A percentile compares a stretch with the other conserved stretches of the same genome.
These are phyloP conservation scores for Camponotus fellah DNA, from an alignment of 2,888 invertebrate species.

Conservation along the genomic window DNA sequence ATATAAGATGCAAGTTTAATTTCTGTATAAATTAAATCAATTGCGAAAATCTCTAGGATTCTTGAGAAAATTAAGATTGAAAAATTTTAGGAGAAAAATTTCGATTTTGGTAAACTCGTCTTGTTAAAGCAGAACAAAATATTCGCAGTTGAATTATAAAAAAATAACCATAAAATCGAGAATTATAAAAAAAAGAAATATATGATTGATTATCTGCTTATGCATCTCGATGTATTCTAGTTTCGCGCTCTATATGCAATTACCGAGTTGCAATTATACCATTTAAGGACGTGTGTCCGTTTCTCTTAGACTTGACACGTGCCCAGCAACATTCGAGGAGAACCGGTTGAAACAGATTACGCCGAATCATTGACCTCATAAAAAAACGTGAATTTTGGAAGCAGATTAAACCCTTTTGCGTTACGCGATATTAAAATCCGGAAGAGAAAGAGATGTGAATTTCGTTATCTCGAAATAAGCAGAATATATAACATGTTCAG, in stretches of 20 bases:
- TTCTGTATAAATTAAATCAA: not conserved
- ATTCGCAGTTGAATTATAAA: not conserved
- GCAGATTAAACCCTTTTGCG: not conserved
- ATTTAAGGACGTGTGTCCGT: not conserved
- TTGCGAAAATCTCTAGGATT: not conserved
- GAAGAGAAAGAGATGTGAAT: not conserved
- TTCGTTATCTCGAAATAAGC: not conserved
- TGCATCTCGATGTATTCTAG: not conserved
- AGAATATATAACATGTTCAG: not conserved
- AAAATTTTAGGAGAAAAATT: not conserved
- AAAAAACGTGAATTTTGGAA: not conserved
- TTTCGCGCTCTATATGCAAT: conserved; percentile 1
- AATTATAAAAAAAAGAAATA: not conserved
- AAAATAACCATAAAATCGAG: no score
- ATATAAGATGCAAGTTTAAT: not conserved
- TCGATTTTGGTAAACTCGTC: not conserved
- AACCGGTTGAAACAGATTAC: conserved; percentile 1
- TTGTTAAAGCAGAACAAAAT: not conserved
- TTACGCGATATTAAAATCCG: not conserved
- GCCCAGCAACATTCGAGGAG: not conserved
- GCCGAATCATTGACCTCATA: conserved; percentile 1
- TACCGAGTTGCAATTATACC: conserved; percentile 24
- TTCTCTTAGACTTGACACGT: not conserved
- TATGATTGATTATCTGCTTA: not conserved
- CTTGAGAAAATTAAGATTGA: not conserved